Percentiles rank a stretch among this genome's conserved stretches.
phyloP scores from a whole-genome alignment of 2,888 invertebrate species.

The Conops quadrifasciatus region DNA sequence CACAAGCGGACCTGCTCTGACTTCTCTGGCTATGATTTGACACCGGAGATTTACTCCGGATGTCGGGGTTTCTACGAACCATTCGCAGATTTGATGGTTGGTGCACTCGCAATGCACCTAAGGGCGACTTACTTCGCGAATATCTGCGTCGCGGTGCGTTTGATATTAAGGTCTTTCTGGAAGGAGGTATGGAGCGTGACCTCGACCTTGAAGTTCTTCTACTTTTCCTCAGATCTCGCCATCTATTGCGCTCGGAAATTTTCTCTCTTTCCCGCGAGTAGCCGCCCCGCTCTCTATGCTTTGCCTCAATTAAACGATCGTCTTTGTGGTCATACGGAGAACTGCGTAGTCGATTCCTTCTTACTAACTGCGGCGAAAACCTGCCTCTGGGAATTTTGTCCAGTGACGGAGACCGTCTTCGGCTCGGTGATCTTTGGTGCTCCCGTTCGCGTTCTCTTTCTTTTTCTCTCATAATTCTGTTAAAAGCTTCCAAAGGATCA shows the following conservation, averaged over 20 bases:
- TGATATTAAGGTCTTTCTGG: conserved; percentile 51
- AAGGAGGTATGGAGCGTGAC: conserved; percentile 50
- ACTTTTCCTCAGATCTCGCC: conserved; percentile 38
- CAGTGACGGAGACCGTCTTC: conserved; percentile 63
- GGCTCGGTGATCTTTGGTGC: conserved; percentile 66
- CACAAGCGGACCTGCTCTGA: neutral
- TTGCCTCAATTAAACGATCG: conserved; percentile 52
- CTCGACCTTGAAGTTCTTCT: conserved; percentile 51
- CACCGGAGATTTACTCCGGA: conserved; percentile 19
- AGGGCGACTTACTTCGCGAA: conserved; percentile 27
- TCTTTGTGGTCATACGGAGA: conserved; percentile 56
- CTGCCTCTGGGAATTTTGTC: conserved; percentile 39
- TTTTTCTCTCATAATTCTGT: conserved; percentile 85
- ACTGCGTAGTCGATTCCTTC: conserved; percentile 53
- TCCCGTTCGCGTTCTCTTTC: conserved; percentile 70
- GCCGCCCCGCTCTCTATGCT: conserved; percentile 46
- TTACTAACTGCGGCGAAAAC: conserved; percentile 33
- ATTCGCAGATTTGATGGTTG: conserved; percentile 7
- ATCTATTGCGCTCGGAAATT: conserved; percentile 47
- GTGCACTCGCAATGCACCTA: conserved; percentile 3
- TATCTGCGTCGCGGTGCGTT: conserved; percentile 8
- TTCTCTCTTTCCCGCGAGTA: conserved; percentile 47
- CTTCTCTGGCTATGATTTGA: conserved; percentile 13
- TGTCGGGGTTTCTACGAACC: neutral
- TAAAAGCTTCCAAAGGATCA: conserved; percentile 87